Evolutionary conservation across 2,888 invertebrate species (phyloP).

Genomic region (Allolobophora icterica): DNA sequence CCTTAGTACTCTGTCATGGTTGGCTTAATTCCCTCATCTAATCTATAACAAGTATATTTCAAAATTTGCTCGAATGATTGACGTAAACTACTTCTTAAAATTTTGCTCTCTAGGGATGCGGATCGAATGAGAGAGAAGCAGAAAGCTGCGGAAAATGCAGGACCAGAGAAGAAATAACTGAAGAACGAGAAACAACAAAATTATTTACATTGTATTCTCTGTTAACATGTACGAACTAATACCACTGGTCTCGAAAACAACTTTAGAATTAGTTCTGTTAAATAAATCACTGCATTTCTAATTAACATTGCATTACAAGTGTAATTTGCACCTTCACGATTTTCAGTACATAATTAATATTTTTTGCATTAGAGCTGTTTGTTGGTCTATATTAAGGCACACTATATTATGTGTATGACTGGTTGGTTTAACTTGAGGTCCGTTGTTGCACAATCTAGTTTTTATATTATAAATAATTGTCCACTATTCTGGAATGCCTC

Average conservation of each 20-base stretch:
- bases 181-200: not conserved
- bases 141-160: slow-evolving; percentile 34
- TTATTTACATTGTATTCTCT: not conserved
- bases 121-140: slow-evolving; percentile 41
- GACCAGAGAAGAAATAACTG: slow-evolving; percentile 50
- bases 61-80: not conserved
- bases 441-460: slow-evolving; percentile 30
- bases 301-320: not conserved
- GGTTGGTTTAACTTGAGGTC: not conserved
- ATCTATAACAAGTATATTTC: not conserved
- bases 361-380: not conserved
- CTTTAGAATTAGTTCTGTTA: not conserved
- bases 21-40: not conserved
- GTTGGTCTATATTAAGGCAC: not conserved
- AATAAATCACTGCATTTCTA: not conserved
- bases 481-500: not conserved
- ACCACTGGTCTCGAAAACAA: not conserved
- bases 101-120: slow-evolving; percentile 37
- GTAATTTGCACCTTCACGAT: not conserved
- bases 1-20: too few relatives aligned
- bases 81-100: not conserved
- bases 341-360: not conserved
- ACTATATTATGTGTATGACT: not conserved
- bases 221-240: not conserved
- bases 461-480: not conserved